phyloP scores from a whole-genome alignment of 2,113 vertebrate species.

The Manacus vitellinus region DNA sequence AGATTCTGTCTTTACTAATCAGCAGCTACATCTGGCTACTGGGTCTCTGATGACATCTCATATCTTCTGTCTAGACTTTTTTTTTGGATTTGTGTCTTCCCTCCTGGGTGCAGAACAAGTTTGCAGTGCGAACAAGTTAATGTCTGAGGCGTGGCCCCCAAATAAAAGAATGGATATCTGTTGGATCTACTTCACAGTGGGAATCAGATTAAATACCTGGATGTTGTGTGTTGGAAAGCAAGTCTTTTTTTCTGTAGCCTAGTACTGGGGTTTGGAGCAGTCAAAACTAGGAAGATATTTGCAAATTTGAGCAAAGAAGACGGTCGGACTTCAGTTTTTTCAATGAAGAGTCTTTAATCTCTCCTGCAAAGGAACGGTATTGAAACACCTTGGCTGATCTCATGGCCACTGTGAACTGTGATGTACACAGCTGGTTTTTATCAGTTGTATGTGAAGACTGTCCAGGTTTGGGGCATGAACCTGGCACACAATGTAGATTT shows the following conservation, averaged over 20 bases:
- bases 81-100: conserved; percentile 69
- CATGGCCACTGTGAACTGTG: neutral
- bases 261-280: neutral
- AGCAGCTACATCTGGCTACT: conserved; percentile 99
- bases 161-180: conserved; percentile 7
- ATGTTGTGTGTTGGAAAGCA: neutral
- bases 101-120: conserved; percentile 45
- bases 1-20: conserved; percentile 95
- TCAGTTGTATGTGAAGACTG: neutral
- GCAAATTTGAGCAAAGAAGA: neutral
- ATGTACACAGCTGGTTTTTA: neutral
- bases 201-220: neutral
- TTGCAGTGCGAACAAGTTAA: conserved; percentile 5
- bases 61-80: conserved; percentile 65
- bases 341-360: neutral
- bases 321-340: neutral
- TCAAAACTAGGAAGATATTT: neutral
- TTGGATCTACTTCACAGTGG: neutral
- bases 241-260: neutral
- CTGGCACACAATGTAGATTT: conserved; percentile 99
- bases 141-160: neutral
- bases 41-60: conserved; percentile 93
- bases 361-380: neutral
- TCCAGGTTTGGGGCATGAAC: conserved; percentile 87
- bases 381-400: neutral